Percentiles rank a stretch among this genome's conserved stretches.
Evolutionary conservation across 2,797 vertebrate genomes (phyloP).

Genomic region (Manis javanica): DNA sequence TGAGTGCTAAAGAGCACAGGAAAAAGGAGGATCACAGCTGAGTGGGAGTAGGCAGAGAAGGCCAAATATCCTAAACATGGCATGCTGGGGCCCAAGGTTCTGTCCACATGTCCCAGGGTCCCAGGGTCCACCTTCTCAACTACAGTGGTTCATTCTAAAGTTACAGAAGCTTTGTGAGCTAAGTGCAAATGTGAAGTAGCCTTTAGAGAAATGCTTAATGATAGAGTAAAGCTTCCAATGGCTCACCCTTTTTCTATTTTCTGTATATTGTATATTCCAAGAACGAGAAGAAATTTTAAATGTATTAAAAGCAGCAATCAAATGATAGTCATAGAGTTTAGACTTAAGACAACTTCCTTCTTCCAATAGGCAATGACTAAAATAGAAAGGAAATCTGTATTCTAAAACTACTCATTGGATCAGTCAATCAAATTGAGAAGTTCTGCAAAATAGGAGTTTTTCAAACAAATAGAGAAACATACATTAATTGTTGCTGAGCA

Average conservation of each 20-base stretch:
- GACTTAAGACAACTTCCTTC: conserved; percentile 60
- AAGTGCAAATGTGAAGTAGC: conserved; percentile 64
- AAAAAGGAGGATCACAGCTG: conserved; percentile 3
- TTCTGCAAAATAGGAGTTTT: conserved; percentile 56
- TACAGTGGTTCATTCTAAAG: conserved; percentile 42
- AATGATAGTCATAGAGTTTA: conserved; percentile 38
- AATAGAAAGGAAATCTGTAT: conserved; percentile 58
- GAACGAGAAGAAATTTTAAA: conserved; percentile 64
- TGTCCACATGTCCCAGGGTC: not conserved
- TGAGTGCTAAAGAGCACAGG: conserved; percentile 62
- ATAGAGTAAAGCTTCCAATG: conserved; percentile 14
- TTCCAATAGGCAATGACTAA: conserved; percentile 59
- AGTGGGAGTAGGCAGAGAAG: conserved; percentile 60
- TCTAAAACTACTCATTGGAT: conserved; percentile 42
- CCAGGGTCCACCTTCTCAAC: conserved; percentile 11
- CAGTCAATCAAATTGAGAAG: conserved; percentile 22
- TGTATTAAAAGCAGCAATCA: conserved; percentile 69
- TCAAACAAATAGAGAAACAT: conserved; percentile 19
- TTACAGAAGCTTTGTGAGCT: conserved; percentile 68
- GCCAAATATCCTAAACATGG: not conserved
- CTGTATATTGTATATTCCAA: conserved; percentile 70
- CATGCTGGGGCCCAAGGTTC: conserved; percentile 54
- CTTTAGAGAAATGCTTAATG: conserved; percentile 61
- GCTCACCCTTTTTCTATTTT: conserved; percentile 75
- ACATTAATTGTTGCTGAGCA: conserved; percentile 1